Conservation (phyloP, 2,113 vertebrate genomes). For the Prionailurus bengalensis region DNA sequence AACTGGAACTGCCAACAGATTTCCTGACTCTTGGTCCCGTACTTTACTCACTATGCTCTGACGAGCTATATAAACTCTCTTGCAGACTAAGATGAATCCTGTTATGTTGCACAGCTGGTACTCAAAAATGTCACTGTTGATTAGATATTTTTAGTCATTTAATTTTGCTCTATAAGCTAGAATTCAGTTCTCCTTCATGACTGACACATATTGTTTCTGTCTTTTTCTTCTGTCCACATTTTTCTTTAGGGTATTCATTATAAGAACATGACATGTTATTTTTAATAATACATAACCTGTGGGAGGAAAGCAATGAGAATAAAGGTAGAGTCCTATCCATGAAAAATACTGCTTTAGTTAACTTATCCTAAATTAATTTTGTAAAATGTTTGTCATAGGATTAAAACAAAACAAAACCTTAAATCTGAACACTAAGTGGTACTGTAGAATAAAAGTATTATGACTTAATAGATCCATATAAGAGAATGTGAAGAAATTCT, state of each 20-base stretch:
- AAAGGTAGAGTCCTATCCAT: not conserved
- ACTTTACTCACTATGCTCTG: constrained; percentile 36
- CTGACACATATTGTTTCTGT: constrained; percentile 34
- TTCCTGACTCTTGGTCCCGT: constrained; percentile 54
- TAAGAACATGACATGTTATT: not conserved
- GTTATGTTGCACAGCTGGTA: constrained; percentile 70
- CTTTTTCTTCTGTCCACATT: constrained; percentile 63
- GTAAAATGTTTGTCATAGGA: not conserved
- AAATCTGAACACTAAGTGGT: constrained; percentile 39
- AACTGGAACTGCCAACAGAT: not conserved
- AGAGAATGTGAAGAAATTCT: not conserved
- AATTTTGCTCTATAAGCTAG: constrained; percentile 76
- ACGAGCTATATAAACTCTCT: constrained; percentile 43
- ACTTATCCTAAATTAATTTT: constrained; percentile 65
- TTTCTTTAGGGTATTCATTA: constrained; percentile 65
- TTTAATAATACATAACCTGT: constrained; percentile 28
- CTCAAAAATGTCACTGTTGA: constrained; percentile 77
- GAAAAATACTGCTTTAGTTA: constrained; percentile 72
- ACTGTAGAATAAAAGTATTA: not conserved
- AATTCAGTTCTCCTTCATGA: constrained; percentile 64
- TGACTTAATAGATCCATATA: not conserved
- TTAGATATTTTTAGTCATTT: constrained; percentile 79
- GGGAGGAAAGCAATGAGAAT: constrained; percentile 33
- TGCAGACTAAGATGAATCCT: constrained; percentile 67
- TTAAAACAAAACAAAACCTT: constrained; percentile 37